Evolutionary conservation across 1,140 invertebrate genomes (phyloP).

Genomic region (Rhyzopertha dominica): DNA sequence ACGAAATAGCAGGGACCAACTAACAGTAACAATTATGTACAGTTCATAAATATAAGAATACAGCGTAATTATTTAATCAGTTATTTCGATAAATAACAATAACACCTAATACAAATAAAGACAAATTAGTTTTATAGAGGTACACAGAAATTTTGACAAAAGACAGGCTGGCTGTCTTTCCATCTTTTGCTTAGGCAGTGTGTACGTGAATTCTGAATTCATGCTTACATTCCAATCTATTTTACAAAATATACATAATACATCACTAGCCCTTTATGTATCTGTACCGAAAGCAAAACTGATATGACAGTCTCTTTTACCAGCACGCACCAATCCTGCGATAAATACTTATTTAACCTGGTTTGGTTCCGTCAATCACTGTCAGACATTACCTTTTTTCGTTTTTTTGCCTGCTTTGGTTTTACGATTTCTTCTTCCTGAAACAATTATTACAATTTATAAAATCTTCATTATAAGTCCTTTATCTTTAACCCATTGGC

Average conservation of each 20-base stretch:
- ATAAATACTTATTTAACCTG: slow-evolving; percentile 6
- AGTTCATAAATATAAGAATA: slow-evolving; percentile 20
- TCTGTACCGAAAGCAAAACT: not conserved
- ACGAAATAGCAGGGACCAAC: no score
- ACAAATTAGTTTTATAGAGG: slow-evolving; percentile 4
- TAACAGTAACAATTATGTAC: slow-evolving; percentile 26
- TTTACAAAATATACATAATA: slow-evolving; percentile 2
- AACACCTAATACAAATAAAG: slow-evolving; percentile 1
- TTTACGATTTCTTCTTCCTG: slow-evolving; percentile 81
- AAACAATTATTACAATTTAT: no score
- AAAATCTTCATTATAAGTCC: no score
- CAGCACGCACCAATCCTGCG: not conserved
- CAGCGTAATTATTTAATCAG: slow-evolving; percentile 8
- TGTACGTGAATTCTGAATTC: slow-evolving; percentile 4
- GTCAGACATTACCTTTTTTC: slow-evolving; percentile 82
- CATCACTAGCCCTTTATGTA: slow-evolving; percentile 12
- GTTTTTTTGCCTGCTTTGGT: slow-evolving; percentile 77
- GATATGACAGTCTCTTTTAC: not conserved
- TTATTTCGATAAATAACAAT: slow-evolving; percentile 6
- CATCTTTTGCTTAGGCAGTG: slow-evolving; percentile 9
- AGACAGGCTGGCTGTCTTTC: not conserved
- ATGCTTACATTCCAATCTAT: slow-evolving; percentile 1
- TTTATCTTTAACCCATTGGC: no score
- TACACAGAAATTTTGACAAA: slow-evolving; percentile 3
- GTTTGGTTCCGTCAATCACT: slow-evolving; percentile 65